Conservation (phyloP, 2,797 vertebrate genomes). For the Tinamus major region DNA sequence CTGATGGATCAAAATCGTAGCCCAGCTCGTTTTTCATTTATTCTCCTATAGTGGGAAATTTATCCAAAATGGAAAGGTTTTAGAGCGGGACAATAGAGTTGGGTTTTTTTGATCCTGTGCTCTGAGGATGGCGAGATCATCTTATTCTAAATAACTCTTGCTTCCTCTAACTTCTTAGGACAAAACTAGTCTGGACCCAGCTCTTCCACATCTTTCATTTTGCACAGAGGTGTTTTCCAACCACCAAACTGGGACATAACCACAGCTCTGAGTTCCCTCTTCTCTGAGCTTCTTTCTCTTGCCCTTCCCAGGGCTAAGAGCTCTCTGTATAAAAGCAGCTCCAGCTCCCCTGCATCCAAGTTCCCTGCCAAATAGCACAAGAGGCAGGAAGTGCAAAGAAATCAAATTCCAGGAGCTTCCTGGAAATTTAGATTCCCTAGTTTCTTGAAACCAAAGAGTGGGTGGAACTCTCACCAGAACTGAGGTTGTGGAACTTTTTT, state of each 20-base stretch:
- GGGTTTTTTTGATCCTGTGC: not conserved
- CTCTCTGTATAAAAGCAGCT: not conserved
- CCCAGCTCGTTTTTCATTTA: not conserved
- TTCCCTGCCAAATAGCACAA: not conserved
- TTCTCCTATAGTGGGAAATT: not conserved
- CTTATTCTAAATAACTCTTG: not conserved
- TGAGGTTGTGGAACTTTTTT: not conserved
- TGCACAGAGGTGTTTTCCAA: not conserved
- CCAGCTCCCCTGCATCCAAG: too few relatives aligned
- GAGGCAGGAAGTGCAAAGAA: not conserved
- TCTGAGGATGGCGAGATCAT: not conserved
- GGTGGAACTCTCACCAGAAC: not conserved
- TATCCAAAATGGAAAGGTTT: not conserved
- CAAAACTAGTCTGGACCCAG: not conserved
- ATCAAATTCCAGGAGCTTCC: not conserved
- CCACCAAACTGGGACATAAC: not conserved
- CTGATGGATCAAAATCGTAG: not conserved
- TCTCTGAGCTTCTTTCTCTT: not conserved
- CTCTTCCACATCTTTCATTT: not conserved
- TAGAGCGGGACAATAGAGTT: not conserved
- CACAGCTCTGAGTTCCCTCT: not conserved
- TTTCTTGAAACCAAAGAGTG: not conserved
- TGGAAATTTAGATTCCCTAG: not conserved
- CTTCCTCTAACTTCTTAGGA: not conserved
- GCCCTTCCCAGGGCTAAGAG: not conserved